Conservation (phyloP, 2,888 invertebrate species). For the Acrobasis suavella region DNA sequence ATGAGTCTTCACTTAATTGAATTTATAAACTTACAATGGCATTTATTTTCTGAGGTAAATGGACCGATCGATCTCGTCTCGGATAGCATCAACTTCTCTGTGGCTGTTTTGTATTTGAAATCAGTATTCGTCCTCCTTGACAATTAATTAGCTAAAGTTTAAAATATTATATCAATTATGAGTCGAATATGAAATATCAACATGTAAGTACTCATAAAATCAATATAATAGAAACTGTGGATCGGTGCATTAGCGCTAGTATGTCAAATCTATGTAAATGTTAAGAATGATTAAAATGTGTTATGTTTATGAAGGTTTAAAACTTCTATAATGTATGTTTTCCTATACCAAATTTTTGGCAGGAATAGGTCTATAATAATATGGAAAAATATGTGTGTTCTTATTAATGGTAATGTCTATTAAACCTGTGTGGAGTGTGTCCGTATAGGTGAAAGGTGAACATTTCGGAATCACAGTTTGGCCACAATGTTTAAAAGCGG, state of each 20-base stretch:
- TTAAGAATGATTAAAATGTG: neutral
- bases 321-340: conserved; percentile 8
- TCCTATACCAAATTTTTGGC: neutral
- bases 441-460: neutral
- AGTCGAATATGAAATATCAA: too few relatives aligned
- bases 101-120: conserved; percentile 1
- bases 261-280: neutral
- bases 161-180: neutral
- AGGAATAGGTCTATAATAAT: neutral
- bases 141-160: conserved; percentile 5
- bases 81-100: neutral
- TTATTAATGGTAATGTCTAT: conserved; percentile 4
- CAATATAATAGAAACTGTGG: neutral
- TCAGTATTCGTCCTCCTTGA: conserved; percentile 13
- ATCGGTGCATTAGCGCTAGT: conserved; percentile 20
- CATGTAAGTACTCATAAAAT: neutral
- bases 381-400: conserved; percentile 10
- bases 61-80: conserved; percentile 18
- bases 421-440: conserved; percentile 3
- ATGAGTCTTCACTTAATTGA: neutral
- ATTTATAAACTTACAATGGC: neutral
- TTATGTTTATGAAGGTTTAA: neutral
- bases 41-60: conserved; percentile 12
- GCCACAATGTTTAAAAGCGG: too few relatives aligned
- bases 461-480: neutral